These are phyloP conservation scores for Cheilosia urbana DNA, from an alignment of 2,888 invertebrate genomes.

Conservation along the genomic window DNA sequence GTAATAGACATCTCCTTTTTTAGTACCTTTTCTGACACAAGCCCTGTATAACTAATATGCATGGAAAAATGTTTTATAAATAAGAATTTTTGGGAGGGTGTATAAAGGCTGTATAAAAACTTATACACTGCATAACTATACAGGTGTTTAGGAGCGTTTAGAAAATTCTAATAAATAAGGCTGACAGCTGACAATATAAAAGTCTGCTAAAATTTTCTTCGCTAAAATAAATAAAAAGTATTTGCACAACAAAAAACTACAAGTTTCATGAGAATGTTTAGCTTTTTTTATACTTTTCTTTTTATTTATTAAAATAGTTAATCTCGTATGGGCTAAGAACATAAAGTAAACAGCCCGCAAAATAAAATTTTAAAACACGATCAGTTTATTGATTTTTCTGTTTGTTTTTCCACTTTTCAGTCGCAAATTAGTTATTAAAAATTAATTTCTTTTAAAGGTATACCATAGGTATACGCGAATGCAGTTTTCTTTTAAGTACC, in stretches of 20 bases:
- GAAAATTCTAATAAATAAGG: too few species aligned
- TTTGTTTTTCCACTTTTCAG: slow-evolving; percentile 62
- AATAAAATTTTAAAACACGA: slow-evolving; percentile 44
- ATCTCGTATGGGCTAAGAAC: slow-evolving; percentile 63
- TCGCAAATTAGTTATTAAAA: slow-evolving; percentile 69
- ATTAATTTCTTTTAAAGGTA: slow-evolving; percentile 19
- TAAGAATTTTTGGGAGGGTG: too few species aligned
- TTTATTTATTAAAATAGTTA: slow-evolving; percentile 70
- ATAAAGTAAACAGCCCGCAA: slow-evolving; percentile 42
- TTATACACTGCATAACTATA: too few species aligned
- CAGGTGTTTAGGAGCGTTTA: too few species aligned
- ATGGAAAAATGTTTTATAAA: too few species aligned
- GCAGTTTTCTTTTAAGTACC: slow-evolving; percentile 64
- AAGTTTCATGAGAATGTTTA: slow-evolving; percentile 34
- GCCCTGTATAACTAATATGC: too few species aligned
- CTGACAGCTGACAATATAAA: too few species aligned
- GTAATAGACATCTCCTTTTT: too few species aligned
- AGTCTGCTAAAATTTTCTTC: too few species aligned
- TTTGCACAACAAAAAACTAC: slow-evolving; percentile 6
- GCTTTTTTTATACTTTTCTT: slow-evolving; percentile 39
- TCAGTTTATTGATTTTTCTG: slow-evolving; percentile 46
- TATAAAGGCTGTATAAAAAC: too few species aligned
- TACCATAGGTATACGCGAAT: slow-evolving; percentile 32
- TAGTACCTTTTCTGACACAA: too few species aligned
- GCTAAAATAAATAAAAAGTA: neutral